These are phyloP conservation scores for Spinus olivaceus DNA, from an alignment of 2,797 vertebrate species.

Conservation along the genomic window DNA sequence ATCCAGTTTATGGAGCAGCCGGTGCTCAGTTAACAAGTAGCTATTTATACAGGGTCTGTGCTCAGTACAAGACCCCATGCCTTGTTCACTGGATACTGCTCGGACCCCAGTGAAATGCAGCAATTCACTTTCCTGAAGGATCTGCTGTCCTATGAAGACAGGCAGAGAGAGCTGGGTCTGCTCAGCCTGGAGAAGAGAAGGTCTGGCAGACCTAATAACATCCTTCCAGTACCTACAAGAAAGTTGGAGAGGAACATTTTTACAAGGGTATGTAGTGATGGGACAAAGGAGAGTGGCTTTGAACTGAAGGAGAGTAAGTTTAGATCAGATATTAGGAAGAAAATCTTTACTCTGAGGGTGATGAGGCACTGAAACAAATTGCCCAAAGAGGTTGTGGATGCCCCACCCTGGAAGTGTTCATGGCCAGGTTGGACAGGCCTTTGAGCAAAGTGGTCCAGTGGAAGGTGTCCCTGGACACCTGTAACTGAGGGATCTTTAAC, in stretches of 20 bases:
- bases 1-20: constrained; percentile 9
- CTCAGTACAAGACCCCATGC: not conserved
- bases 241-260: not conserved
- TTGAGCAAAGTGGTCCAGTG: not conserved
- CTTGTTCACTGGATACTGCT: not conserved
- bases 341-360: not conserved
- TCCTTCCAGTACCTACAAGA: not conserved
- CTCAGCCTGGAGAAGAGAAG: not conserved
- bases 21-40: not conserved
- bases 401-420: not conserved
- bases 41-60: constrained; percentile 10
- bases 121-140: not conserved
- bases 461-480: not conserved
- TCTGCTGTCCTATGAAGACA: not conserved
- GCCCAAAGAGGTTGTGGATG: not conserved
- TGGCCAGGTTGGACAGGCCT: not conserved
- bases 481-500: not conserved
- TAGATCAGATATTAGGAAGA: not conserved
- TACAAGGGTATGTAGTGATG: not conserved
- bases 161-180: not conserved
- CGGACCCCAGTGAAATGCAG: not conserved
- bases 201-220: not conserved
- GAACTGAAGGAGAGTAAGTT: not conserved
- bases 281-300: not conserved
- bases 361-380: not conserved